A percentile compares a stretch with the other conserved stretches of the same genome.
These are phyloP conservation scores for Charadrius vociferus DNA, from an alignment of 2,113 vertebrate species.

Conservation along the genomic window DNA sequence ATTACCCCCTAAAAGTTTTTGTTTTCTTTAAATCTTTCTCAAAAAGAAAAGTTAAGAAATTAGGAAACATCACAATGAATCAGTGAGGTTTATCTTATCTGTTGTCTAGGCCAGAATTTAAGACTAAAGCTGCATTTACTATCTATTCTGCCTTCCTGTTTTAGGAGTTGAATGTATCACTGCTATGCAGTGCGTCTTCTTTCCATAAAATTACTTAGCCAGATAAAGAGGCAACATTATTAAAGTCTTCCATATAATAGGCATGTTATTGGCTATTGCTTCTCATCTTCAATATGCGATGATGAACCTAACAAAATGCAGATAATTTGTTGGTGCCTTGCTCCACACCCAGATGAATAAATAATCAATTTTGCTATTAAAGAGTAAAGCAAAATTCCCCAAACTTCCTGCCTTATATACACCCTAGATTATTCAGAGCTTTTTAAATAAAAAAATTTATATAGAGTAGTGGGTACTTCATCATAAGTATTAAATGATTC, in stretches of 20 bases:
- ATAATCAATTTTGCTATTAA: not conserved
- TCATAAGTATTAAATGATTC: not conserved
- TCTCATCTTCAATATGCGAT: not conserved
- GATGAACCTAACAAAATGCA: not conserved
- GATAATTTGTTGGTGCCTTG: not conserved
- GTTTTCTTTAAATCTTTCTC: not conserved
- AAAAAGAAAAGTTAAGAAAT: not conserved
- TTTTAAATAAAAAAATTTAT: not conserved
- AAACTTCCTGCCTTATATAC: not conserved
- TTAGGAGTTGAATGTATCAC: not conserved
- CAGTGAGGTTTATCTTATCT: not conserved
- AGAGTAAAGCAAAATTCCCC: not conserved
- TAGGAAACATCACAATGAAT: not conserved
- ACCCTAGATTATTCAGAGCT: not conserved
- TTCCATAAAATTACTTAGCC: not conserved
- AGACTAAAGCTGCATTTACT: not conserved
- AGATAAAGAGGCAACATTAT: not conserved
- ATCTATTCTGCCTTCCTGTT: not conserved
- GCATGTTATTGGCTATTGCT: not conserved
- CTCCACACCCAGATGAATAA: not conserved
- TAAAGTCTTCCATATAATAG: not conserved
- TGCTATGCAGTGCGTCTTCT: not conserved
- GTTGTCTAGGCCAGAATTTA: not conserved
- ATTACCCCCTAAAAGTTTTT: not conserved
- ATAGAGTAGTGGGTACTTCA: not conserved